These are phyloP conservation scores for Habrosyne pyritoides DNA, from an alignment of 2,888 invertebrate species.

Conservation along the genomic window DNA sequence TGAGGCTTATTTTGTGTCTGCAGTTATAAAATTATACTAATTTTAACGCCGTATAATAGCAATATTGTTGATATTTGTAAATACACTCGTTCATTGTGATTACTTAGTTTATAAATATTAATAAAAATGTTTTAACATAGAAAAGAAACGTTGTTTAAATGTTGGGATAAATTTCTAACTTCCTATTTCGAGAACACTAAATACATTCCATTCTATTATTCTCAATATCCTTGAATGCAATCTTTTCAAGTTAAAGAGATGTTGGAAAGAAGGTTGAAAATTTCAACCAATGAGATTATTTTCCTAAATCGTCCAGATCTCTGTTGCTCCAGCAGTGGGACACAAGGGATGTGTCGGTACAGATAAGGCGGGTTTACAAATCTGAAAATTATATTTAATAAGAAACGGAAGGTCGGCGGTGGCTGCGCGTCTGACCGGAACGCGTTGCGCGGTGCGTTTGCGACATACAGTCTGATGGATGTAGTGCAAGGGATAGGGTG, in stretches of 20 bases:
- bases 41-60: constrained; percentile 6
- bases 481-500: background rate
- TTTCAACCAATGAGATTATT: background rate
- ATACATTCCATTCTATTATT: no score
- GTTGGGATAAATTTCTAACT: no score
- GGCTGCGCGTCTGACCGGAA: constrained; percentile 13
- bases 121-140: background rate
- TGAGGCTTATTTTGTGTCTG: background rate
- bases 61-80: constrained; percentile 11
- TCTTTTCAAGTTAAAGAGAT: no score
- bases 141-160: no score
- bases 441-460: constrained; percentile 9
- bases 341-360: constrained; percentile 7
- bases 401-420: constrained; percentile 10
- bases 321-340: background rate
- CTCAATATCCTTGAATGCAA: no score
- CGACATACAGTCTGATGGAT: background rate
- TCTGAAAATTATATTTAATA: constrained; percentile 7
- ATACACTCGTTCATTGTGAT: constrained; percentile 3
- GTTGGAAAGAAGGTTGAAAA: no score
- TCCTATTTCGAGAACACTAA: no score
- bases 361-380: background rate
- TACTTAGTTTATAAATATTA: background rate
- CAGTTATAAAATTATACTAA: background rate
- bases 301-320: background rate